phyloP scores from a whole-genome alignment of 2,888 invertebrate genomes.

The Oligia fasciuncula region DNA sequence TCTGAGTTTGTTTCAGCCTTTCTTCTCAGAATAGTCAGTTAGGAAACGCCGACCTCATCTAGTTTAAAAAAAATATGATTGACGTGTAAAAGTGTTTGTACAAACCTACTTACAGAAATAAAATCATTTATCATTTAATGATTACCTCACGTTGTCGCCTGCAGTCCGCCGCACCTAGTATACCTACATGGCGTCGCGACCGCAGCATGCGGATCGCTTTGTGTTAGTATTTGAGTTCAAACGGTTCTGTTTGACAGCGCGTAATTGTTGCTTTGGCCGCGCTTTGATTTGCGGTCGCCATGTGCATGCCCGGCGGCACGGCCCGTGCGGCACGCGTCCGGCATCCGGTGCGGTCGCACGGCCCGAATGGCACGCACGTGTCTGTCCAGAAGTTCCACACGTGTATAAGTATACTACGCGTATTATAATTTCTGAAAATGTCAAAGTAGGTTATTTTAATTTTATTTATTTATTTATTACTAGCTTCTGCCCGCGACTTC shows the following conservation, averaged over 20 bases:
- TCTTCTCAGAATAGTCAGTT: too few species aligned
- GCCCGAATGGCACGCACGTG: neutral
- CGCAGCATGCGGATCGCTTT: constrained; percentile 30
- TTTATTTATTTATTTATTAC: too few species aligned
- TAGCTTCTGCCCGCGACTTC: too few species aligned
- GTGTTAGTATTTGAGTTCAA: constrained; percentile 44
- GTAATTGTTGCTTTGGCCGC: constrained; percentile 47
- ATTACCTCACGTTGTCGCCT: neutral
- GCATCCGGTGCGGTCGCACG: neutral
- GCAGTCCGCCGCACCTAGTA: neutral
- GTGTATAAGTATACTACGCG: neutral
- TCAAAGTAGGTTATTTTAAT: neutral
- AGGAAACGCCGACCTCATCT: too few species aligned
- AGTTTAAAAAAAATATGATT: too few species aligned
- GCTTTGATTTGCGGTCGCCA: constrained; percentile 61
- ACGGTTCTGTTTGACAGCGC: constrained; percentile 36
- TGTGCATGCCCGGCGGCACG: constrained; percentile 25
- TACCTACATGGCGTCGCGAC: constrained; percentile 5
- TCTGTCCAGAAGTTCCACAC: neutral
- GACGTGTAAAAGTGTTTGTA: too few species aligned
- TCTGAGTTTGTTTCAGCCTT: too few species aligned
- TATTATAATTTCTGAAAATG: neutral
- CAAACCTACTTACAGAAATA: too few species aligned
- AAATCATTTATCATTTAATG: neutral
- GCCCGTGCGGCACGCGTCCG: neutral